Evolutionary conservation across 2,797 vertebrate species (phyloP), one percentile per base, ranked within the genome.

Genomic region (Muraenolepis orangiensis): DNA sequence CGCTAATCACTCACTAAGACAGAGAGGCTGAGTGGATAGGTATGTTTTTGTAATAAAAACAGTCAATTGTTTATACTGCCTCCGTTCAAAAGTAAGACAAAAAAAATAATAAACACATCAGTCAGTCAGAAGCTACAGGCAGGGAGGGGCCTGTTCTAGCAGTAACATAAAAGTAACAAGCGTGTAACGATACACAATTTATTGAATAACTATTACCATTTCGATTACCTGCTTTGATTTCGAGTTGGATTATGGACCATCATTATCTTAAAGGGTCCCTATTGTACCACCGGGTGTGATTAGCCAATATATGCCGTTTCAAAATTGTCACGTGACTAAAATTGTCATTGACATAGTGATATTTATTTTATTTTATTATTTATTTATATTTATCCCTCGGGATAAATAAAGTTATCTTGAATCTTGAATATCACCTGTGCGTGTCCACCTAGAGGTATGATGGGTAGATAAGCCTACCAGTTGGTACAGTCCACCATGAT

Each of bases 11-110:
- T 64, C 57, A 61, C 57, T 26, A 57, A 26, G 10, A 13, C 23
- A 26, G 57, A 23, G 57, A 12, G 57, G 57, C 13, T 64, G n/a
- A 26, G 57, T 64, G 23, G 57, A 26, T 26, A 26, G 0, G 23
- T 26, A 23, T 12, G n/a, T 61, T 26, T 51, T 12, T 26, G 4
- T 31, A 31, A 72, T 69, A 7, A 77, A 72, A 66, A 72, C 7
- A 23, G 57, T 32, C 16, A 68, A 72, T 74, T 28, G 66, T 34
- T 69, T 46, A 12, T 76, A 36, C 30, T 69, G 18, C 81, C 18
- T 26, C 69, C 74, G 84, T 29, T n/a, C 70, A 28, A 40, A 28
- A 40, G 12, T 28, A 29, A 38, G 36, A 38, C n/a, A 7, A 13
- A 26, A 34, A n/a, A 7, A 13, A 26, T n/a, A n/a, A n/a, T 7